A percentile compares a stretch with the other conserved stretches of the same genome.
Evolutionary conservation across 2,888 invertebrate genomes (phyloP).

Genomic region (Meliscaeva auricollis): DNA sequence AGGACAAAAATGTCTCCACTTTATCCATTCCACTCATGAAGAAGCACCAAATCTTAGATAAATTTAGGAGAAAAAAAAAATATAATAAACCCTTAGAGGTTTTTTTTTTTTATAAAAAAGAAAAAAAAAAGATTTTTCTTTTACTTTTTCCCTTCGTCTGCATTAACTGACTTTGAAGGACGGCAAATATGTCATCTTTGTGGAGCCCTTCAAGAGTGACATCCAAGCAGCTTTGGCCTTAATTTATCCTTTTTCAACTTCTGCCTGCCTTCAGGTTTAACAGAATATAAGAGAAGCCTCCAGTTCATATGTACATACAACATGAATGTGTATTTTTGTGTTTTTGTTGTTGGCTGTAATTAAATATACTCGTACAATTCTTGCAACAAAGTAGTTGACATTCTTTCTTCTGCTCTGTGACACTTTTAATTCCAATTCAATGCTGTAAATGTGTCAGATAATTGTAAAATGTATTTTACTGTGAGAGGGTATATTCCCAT

Average conservation of each 20-base stretch:
- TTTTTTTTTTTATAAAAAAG: constrained; percentile 8
- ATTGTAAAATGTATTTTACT: constrained; percentile 42
- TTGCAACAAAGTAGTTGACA: constrained; percentile 21
- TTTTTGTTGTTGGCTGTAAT: constrained; percentile 48
- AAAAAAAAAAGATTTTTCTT: neutral
- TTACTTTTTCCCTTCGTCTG: neutral
- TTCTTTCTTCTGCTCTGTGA: constrained; percentile 48
- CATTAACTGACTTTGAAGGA: constrained; percentile 49
- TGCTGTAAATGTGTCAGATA: constrained; percentile 68
- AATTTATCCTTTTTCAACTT: constrained; percentile 51
- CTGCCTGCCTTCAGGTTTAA: neutral
- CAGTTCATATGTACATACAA: neutral
- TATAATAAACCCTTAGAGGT: constrained; percentile 12
- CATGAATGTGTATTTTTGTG: neutral
- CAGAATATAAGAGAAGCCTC: constrained; percentile 12
- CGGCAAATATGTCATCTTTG: constrained; percentile 58
- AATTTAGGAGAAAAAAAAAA: constrained; percentile 32
- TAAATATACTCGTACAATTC: constrained; percentile 48
- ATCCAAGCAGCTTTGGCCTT: constrained; percentile 42
- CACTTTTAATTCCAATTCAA: constrained; percentile 69
- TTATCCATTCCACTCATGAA: constrained; percentile 16
- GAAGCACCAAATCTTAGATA: constrained; percentile 28
- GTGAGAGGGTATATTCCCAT: constrained; percentile 48
- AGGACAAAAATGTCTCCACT: constrained; percentile 19
- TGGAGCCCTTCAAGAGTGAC: constrained; percentile 25